Evolutionary conservation across 2,888 invertebrate genomes (phyloP), one percentile per base, ranked within the genome.

Genomic region (Melinopterus prodromus): DNA sequence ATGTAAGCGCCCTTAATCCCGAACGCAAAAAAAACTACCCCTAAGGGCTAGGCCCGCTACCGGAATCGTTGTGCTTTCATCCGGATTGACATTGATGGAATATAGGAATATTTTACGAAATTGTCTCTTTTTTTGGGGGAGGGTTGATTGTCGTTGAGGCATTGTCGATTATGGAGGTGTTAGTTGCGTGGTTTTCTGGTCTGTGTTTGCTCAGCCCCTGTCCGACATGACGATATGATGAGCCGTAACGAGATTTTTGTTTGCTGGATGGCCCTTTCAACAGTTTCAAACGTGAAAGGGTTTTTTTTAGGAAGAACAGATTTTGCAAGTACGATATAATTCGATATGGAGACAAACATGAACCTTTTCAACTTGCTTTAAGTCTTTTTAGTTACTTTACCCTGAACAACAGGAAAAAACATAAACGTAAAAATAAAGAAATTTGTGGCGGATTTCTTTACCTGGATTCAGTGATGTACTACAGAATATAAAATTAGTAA

Each of bases 1-100:
- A 75, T 15, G 70, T 78, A 53, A 70, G 78, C 78, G 70, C 78
- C 78, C 36, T 78, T 53, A 69, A 69, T 78, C 53, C 53, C 9
- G 5, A 53, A 53, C 12, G 53, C 2, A 53, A 53, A 53, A 53
- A 53, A 53, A 53, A 53, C 53, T 53, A 53, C 53, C 53, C 53
- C 53, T 53, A 26, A 26, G 26, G 26, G 26, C 26, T 26, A 26
- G 26, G 26, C 26, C 26, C 26, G 26, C 26, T 53, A 12, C 53
- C 9, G 12, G 53, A 53, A 53, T 53, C 53, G 53, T 53, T 53
- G 53, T 12, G 53, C 53, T 2, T 53, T 53, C 53, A 53, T 53
- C 1, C 12, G 53, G 53, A 53, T 53, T 53, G 53, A 53, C 53
- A 53, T 53, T 53, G 53, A 53, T 53, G 53, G 53, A 53, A 53